A percentile compares a stretch with the other conserved stretches of the same genome.
phyloP scores from a whole-genome alignment of 1,140 invertebrate species.

The Andricus grossulariae region DNA sequence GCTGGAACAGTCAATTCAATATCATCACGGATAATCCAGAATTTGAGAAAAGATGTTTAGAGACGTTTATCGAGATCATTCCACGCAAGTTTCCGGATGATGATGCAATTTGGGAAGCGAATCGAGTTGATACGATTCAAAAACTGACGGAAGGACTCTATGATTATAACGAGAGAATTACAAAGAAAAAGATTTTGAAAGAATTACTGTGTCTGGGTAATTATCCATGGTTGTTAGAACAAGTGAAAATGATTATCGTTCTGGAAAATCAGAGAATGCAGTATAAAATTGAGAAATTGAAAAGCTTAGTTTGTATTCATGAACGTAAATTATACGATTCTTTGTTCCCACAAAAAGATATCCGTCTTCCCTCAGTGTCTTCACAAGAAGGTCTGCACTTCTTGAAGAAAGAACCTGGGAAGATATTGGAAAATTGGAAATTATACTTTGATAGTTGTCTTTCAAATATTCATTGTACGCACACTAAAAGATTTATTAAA shows the following conservation, averaged over 20 bases:
- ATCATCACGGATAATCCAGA: constrained; percentile 47
- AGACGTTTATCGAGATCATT: constrained; percentile 7
- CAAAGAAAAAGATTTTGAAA: constrained; percentile 1
- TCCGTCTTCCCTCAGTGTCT: background rate
- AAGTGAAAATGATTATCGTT: constrained; percentile 37
- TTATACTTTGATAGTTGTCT: constrained; percentile 48
- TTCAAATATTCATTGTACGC: background rate
- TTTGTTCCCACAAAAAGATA: constrained; percentile 23
- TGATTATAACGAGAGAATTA: constrained; percentile 48
- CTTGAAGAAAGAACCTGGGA: constrained; percentile 51
- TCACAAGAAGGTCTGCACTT: background rate
- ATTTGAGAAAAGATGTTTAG: constrained; percentile 55
- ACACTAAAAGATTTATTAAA: constrained; percentile 50
- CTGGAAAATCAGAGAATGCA: background rate
- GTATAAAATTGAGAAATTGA: constrained; percentile 32
- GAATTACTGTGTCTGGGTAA: constrained; percentile 45
- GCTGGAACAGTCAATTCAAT: constrained; percentile 35
- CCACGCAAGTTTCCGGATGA: constrained; percentile 30
- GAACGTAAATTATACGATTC: constrained; percentile 47
- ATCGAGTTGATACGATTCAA: background rate
- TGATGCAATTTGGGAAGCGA: constrained; percentile 25
- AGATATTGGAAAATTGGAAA: constrained; percentile 53
- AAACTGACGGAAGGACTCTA: constrained; percentile 43
- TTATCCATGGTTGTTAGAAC: constrained; percentile 53
- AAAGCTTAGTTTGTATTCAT: constrained; percentile 26